Evolutionary conservation across 2,888 invertebrate species (phyloP), one percentile per base, ranked within the genome.

Genomic region (Hirtodrosophila histrioides): DNA sequence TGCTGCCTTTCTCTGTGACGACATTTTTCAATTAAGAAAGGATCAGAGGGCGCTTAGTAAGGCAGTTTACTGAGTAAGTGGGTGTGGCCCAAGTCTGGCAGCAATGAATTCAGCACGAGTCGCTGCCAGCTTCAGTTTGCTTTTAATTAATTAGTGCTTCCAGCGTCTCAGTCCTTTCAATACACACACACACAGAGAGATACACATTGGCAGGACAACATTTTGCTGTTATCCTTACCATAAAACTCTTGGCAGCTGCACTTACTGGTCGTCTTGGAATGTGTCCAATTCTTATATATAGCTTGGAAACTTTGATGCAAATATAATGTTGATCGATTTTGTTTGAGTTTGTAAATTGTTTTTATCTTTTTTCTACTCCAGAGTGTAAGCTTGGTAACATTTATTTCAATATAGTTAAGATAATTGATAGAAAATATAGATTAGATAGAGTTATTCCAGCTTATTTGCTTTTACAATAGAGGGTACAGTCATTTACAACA

Each of bases 21-120:
- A 89, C 89, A 83, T 89, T 89, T 85, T 88, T 87, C 89, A 89
- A 88, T 89, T 88, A 87, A 87, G 89, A 87, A 85, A 81, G 87
- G 89, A 88, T 81, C 86, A 78, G 67, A 69, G 71, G 84, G 86
- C 86, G 84, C 88, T 85, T 85, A 88, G 86, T 84, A 87, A 87
- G 82, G 79, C 83, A 82, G 88, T 87, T 87, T 75, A 49, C 75
- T 43, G 35, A 56, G 56, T 56, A 36, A 53, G 45, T 37, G 36
- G n/a, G 53, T 24, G 46, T 58, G 45, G 31, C 37, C 35, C 51
- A 45, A 62, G 9, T 35, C 56, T 46, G 48, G 33, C 50, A 43
- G 33, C 31, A 7, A 31, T 8, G 31, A 31, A 8, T 31, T 4
- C 7, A 8, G 3, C 7, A 31, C 31, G 31, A 31, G 31, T 31